Evolutionary conservation across 1,140 invertebrate species (phyloP).

Genomic region (Gonioctena quinquepunctata): DNA sequence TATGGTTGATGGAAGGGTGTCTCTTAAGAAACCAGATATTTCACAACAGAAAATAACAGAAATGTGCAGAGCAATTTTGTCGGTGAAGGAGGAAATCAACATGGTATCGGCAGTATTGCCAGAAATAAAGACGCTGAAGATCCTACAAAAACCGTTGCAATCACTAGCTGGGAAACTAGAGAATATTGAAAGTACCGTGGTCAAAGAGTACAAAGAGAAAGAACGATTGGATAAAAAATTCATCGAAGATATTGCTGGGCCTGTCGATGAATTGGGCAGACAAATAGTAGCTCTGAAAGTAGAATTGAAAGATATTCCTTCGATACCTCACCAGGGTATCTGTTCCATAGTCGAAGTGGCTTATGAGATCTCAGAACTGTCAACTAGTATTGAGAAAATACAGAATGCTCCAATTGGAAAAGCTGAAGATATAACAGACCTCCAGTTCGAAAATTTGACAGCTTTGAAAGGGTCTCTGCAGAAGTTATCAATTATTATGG

Average conservation of each 20-base stretch:
- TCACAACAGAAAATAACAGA: slow-evolving; percentile 4
- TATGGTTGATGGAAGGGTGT: slow-evolving; percentile 17
- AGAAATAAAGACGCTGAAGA: background rate
- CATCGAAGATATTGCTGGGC: background rate
- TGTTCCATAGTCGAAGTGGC: slow-evolving; percentile 15
- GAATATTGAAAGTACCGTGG: background rate
- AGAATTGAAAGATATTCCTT: slow-evolving; percentile 15
- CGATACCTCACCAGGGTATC: slow-evolving; percentile 26
- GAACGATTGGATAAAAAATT: background rate
- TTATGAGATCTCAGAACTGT: slow-evolving; percentile 1
- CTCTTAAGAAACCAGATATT: slow-evolving; percentile 19
- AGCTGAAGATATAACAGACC: slow-evolving; percentile 7
- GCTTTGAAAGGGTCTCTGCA: slow-evolving; percentile 15
- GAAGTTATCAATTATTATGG: slow-evolving; percentile 15
- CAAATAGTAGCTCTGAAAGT: slow-evolving; percentile 22
- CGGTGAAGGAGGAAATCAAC: slow-evolving; percentile 13
- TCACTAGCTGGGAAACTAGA: background rate
- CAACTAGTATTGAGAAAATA: background rate
- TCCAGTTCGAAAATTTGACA: background rate
- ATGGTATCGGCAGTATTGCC: background rate
- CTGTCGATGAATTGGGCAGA: background rate
- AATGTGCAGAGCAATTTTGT: slow-evolving; percentile 4
- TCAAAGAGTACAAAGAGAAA: background rate
- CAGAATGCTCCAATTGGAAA: background rate
- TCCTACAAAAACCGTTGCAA: background rate